Evolutionary conservation across 37 sponge, comb jelly and placozoan genomes (phyloP), one percentile per base, ranked within the genome.

Genomic region (Agelas oroides): DNA sequence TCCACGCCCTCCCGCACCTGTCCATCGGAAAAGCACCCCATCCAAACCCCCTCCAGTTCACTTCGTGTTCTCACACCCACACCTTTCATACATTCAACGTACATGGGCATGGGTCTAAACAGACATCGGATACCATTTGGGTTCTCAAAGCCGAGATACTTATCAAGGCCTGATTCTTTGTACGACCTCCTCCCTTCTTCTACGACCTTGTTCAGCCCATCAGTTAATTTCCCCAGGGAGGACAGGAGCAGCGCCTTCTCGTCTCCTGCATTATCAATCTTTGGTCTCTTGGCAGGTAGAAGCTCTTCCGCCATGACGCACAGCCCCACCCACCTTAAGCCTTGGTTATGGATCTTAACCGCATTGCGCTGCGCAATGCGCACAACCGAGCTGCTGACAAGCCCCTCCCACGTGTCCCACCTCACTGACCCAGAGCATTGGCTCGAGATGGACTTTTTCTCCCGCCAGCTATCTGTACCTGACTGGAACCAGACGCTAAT

Each of bases 371-470:
- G n/a, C n/a, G n/a, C n/a, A n/a, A n/a, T n/a, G n/a, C n/a, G n/a
- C n/a, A n/a, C n/a, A n/a, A n/a, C n/a, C n/a, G n/a, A n/a, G n/a
- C n/a, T n/a, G n/a, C n/a, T n/a, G n/a, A n/a, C n/a, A n/a, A n/a
- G n/a, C n/a, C n/a, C n/a, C n/a, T n/a, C n/a, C n/a, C n/a, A n/a
- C n/a, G n/a, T n/a, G n/a, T n/a, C n/a, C n/a, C n/a, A n/a, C n/a
- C n/a, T n/a, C n/a, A n/a, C n/a, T n/a, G n/a, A n/a, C n/a, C n/a
- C n/a, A n/a, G n/a, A n/a, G n/a, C n/a, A n/a, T n/a, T n/a, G n/a
- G n/a, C n/a, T n/a, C n/a, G n/a, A n/a, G n/a, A n/a, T 81, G 81
- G 90, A 84, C 30, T 69, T 57, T 34, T 89, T 89, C 59, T 59
- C 82, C 33, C 77, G 90, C 17, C 90, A 89, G 79, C n/a, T 25